Evolutionary conservation across 2,888 invertebrate species (phyloP).

Genomic region (Mayetiola destructor): DNA sequence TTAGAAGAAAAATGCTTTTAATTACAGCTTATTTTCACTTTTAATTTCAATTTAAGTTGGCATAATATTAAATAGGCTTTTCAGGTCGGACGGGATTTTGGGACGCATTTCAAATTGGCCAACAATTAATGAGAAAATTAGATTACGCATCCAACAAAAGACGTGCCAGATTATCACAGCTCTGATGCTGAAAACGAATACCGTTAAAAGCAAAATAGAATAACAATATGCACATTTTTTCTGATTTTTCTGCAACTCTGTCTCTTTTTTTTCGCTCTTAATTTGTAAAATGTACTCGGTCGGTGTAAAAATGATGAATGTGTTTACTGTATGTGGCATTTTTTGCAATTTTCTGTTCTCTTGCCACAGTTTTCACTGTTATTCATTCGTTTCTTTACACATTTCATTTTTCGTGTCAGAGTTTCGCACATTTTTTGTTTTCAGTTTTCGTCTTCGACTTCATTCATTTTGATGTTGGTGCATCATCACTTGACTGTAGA

Average conservation of each 20-base stretch:
- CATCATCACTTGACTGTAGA: too few relatives aligned
- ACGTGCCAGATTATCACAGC: too few relatives aligned
- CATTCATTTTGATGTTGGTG: too few relatives aligned
- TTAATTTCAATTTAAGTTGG: too few relatives aligned
- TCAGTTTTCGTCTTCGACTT: background rate
- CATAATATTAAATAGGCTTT: too few relatives aligned
- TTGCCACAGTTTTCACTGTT: background rate
- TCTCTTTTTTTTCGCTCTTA: background rate
- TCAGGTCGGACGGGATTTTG: too few relatives aligned
- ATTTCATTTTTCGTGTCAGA: background rate
- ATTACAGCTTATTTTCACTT: background rate
- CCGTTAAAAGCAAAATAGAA: background rate
- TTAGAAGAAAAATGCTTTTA: conserved; percentile 9
- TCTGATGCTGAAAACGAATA: too few relatives aligned
- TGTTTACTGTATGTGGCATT: background rate
- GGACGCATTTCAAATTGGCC: too few relatives aligned
- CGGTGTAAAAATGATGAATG: conserved; percentile 11
- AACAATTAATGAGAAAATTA: too few relatives aligned
- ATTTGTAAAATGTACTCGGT: conserved; percentile 3
- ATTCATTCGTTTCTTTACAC: background rate
- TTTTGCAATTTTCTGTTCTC: background rate
- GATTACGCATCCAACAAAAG: too few relatives aligned
- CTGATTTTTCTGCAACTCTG: background rate
- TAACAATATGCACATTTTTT: background rate
- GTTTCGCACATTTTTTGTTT: background rate